These are phyloP conservation scores for Zele albiditarsus DNA, from an alignment of 2,888 invertebrate species.

Conservation along the genomic window DNA sequence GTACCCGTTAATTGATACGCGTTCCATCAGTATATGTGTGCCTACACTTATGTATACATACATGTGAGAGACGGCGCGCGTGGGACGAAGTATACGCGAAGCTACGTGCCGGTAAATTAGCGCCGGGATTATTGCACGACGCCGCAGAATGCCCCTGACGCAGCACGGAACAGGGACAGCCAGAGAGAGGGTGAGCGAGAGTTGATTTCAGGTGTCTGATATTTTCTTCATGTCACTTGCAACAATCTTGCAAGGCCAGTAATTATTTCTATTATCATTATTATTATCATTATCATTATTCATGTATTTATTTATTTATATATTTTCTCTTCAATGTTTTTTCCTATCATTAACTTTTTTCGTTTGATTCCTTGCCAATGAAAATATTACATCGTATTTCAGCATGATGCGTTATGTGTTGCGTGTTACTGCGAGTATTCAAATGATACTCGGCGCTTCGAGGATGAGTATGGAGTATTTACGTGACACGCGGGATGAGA, in stretches of 20 bases:
- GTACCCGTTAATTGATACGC: slow-evolving; percentile 55
- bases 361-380: background rate
- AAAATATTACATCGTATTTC: background rate
- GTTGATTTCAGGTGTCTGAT: slow-evolving; percentile 41
- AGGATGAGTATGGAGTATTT: background rate
- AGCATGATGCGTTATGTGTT: background rate
- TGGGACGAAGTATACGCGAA: slow-evolving; percentile 45
- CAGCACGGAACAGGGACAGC: background rate
- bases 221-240: slow-evolving; percentile 27
- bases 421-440: background rate
- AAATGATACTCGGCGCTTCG: background rate
- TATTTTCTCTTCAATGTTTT: background rate
- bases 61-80: slow-evolving; percentile 39
- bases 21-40: slow-evolving; percentile 29
- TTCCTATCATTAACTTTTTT: background rate
- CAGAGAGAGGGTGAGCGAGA: slow-evolving; percentile 6
- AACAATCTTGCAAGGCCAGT: slow-evolving; percentile 9
- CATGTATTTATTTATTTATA: background rate
- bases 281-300: background rate
- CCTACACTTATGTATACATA: background rate
- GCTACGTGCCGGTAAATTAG: slow-evolving; percentile 43
- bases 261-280: background rate
- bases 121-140: slow-evolving; percentile 36
- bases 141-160: slow-evolving; percentile 32
- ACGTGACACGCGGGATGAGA: background rate